phyloP scores from a whole-genome alignment of 2,888 invertebrate genomes.

The Volucella inanis region DNA sequence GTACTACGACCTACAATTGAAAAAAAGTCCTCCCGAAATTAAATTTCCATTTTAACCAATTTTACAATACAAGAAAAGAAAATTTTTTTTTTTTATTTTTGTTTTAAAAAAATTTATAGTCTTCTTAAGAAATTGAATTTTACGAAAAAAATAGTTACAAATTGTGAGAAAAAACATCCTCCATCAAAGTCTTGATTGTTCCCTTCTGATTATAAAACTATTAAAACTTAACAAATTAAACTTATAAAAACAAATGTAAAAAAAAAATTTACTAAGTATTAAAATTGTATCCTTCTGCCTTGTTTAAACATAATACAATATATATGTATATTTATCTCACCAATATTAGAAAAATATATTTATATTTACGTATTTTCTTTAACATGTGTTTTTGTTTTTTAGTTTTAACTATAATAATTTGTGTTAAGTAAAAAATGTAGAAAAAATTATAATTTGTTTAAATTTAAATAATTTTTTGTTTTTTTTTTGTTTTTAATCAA shows the following conservation, averaged over 20 bases:
- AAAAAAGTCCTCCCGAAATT: no score
- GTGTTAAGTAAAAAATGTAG: conserved; percentile 72
- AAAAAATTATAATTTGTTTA: conserved; percentile 67
- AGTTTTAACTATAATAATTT: conserved; percentile 44
- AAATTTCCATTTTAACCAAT: no score
- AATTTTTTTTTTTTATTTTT: no score
- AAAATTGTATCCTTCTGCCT: conserved; percentile 59
- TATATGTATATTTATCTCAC: conserved; percentile 66
- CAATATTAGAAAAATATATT: conserved; percentile 74
- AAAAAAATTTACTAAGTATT: conserved; percentile 61
- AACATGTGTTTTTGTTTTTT: conserved; percentile 56
- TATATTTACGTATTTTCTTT: conserved; percentile 65
- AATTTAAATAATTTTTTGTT: conserved; percentile 70
- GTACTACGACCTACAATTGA: no score
- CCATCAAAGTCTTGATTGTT: conserved; percentile 6
- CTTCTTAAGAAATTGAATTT: no score
- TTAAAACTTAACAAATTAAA: conserved; percentile 46
- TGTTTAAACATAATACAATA: conserved; percentile 41
- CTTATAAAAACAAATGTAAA: conserved; percentile 54
- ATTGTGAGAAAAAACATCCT: neutral
- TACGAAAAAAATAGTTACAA: no score
- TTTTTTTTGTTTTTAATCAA: conserved; percentile 37
- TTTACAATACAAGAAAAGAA: no score
- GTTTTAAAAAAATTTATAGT: no score
- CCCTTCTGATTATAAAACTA: neutral